phyloP scores from a whole-genome alignment of 2,797 vertebrate species.

The Siniperca obscura region DNA sequence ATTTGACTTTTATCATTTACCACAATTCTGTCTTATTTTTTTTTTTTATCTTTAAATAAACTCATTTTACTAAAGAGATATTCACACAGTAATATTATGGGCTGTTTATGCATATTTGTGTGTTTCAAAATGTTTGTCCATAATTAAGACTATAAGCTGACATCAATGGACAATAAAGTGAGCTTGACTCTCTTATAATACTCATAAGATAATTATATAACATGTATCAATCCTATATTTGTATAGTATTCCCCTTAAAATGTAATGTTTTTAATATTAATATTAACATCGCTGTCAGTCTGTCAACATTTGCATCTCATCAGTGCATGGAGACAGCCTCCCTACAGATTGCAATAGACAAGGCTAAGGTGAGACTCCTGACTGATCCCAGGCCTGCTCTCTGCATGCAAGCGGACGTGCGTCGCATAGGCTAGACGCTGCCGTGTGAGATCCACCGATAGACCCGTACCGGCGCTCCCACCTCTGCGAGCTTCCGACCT shows the following conservation, averaged over 20 bases:
- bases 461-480: slow-evolving; percentile 22
- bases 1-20: neutral
- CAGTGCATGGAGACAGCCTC: slow-evolving; percentile 15
- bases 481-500: slow-evolving; percentile 15
- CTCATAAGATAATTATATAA: no score
- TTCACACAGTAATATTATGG: neutral
- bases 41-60: neutral
- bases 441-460: neutral
- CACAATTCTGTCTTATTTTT: neutral
- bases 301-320: slow-evolving; percentile 32
- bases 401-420: slow-evolving; percentile 60
- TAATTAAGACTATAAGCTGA: neutral
- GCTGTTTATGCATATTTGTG: neutral
- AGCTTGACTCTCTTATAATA: neutral
- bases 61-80: neutral
- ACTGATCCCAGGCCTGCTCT: slow-evolving; percentile 70
- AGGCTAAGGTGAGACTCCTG: slow-evolving; percentile 23
- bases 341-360: slow-evolving; percentile 23
- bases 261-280: neutral
- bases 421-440: slow-evolving; percentile 47
- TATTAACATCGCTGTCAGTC: neutral
- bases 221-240: neutral
- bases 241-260: neutral
- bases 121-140: no score
- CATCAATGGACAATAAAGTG: neutral